Conservation (phyloP, 2,797 vertebrate genomes). For the Myripristis murdjan region DNA sequence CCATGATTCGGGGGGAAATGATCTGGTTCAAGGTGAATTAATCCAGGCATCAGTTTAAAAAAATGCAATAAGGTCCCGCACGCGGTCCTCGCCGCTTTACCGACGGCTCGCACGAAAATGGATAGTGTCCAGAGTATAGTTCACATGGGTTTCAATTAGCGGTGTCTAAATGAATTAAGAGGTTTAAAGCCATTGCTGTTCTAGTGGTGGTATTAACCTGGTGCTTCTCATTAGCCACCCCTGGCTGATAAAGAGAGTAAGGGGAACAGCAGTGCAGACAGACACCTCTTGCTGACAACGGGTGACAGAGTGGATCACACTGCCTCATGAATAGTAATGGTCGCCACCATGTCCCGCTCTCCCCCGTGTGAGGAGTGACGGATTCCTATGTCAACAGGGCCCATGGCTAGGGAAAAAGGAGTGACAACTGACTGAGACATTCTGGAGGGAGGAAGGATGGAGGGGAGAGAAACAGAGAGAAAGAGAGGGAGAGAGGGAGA, state of each 20-base stretch:
- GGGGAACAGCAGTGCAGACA: constrained; percentile 74
- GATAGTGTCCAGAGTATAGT: constrained; percentile 77
- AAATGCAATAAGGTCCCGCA: constrained; percentile 49
- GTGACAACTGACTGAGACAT: constrained; percentile 82
- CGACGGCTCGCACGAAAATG: constrained; percentile 59
- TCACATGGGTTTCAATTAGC: constrained; percentile 82
- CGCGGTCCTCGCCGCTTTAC: constrained; percentile 37
- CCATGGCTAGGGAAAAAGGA: constrained; percentile 72
- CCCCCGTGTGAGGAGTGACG: constrained; percentile 78
- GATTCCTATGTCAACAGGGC: constrained; percentile 83
- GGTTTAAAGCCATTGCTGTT: constrained; percentile 82
- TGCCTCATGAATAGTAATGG: constrained; percentile 86
- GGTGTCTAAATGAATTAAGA: constrained; percentile 84
- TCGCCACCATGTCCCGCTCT: constrained; percentile 76
- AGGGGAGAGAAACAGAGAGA: constrained; percentile 8
- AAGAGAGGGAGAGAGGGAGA: constrained; percentile 7
- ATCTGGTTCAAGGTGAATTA: constrained; percentile 62
- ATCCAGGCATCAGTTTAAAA: constrained; percentile 49
- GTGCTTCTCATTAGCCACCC: constrained; percentile 85
- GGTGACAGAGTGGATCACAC: constrained; percentile 83
- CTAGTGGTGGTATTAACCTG: constrained; percentile 84
- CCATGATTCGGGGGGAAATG: constrained; percentile 26
- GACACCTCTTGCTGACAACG: constrained; percentile 81
- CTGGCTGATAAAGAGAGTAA: constrained; percentile 84
- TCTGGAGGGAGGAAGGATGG: constrained; percentile 62